Evolutionary conservation across 2,113 vertebrate genomes (phyloP).

Genomic region (Dunckerocampus dactyliophorus): DNA sequence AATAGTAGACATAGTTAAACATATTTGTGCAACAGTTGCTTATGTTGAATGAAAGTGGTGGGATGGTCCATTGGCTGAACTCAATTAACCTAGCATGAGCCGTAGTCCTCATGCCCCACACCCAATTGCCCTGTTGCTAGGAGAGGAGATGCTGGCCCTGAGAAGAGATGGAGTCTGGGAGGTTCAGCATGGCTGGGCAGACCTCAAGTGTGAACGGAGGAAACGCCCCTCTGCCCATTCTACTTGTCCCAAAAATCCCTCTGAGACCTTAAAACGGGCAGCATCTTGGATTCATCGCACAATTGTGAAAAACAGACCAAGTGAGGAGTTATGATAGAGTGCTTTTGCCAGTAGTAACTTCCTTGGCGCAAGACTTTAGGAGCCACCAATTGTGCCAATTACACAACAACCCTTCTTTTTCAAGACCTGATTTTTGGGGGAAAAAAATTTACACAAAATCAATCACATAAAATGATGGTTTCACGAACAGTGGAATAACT

Average conservation of each 20-base stretch:
- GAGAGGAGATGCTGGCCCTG: conserved; percentile 51
- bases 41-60: conserved; percentile 52
- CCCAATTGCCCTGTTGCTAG: conserved; percentile 60
- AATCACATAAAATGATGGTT: too few relatives aligned
- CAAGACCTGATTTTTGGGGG: too few relatives aligned
- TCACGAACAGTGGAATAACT: too few relatives aligned
- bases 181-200: conserved; percentile 75
- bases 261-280: conserved; percentile 46
- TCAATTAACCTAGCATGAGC: conserved; percentile 64
- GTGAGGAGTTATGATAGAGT: conserved; percentile 51
- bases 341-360: conserved; percentile 22
- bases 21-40: conserved; percentile 13
- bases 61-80: conserved; percentile 56
- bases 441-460: too few relatives aligned
- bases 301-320: conserved; percentile 35
- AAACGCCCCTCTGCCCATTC: conserved; percentile 69
- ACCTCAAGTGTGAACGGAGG: conserved; percentile 70
- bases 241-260: conserved; percentile 49
- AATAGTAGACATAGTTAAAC: conserved; percentile 1
- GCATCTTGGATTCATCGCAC: conserved; percentile 40
- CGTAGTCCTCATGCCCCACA: conserved; percentile 63
- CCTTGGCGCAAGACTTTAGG: conserved; percentile 16
- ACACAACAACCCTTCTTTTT: too few relatives aligned
- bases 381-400: background rate
- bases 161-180: conserved; percentile 53